Base-by-base conservation (phyloP, 2,797 vertebrate species). In the Lepidocolaptes lacrymiger region DNA sequence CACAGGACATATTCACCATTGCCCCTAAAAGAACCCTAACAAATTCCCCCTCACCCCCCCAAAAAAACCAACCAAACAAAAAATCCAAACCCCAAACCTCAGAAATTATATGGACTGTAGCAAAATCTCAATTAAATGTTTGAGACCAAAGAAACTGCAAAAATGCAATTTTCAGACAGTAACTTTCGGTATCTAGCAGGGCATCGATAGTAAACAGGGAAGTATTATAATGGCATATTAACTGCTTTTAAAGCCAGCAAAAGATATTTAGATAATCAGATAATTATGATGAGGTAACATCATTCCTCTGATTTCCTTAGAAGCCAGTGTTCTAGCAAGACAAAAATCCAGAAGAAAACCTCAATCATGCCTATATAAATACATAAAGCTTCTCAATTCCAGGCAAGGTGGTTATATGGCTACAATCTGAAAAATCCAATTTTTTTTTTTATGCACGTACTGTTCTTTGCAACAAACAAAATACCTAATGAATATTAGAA, bases 391-490 rank as follows among this genome's bases (percentile, higher is more conserved):
- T n/a, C 56, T 84, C 51, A 15, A 6, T 27, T 77, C n/a, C 43
- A 69, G 34, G 34, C 20, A 77, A 20, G 32, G 39, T 46, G 54
- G 26, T 58, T 62, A 36, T 43, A 52, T 2, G 18, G 36, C 26
- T 73, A 51, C 20, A 68, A 49, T 6, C 3, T 3, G 76, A 19
- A 73, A 84, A 84, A 88, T 28, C 37, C 20, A 20, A 12, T n/a
- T 46, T 55, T 83, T 56, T 56, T 48, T 52, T 52, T 52, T 28
- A 12, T 54, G 16, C 18, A 34, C n/a, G 32, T 56, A 27, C 22
- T 79, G 11, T 51, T 83, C 46, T 91, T 91, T 91, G 44, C 36
- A 92, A 72, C 43, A 84, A 46, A 74, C 13, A 26, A 94, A 88
- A 82, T 32, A 87, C 18, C 85, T 89, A 93, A 74, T 36, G 43